Conservation (phyloP, 2,113 vertebrate species). For the Sceloporus tristichus region DNA sequence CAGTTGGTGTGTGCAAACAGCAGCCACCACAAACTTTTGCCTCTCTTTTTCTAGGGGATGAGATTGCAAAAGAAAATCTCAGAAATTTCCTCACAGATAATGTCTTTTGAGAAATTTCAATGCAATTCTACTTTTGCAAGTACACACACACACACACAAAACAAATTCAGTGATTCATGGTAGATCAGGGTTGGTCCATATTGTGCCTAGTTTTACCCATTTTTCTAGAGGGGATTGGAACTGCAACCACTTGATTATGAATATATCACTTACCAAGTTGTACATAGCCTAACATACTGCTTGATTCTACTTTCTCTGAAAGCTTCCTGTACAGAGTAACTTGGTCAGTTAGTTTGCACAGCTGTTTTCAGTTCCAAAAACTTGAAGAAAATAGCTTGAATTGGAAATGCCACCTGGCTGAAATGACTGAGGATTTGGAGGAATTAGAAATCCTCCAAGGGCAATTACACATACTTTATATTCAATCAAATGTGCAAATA, state of each 20-base stretch:
- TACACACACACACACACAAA: too few species aligned
- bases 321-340: slow-evolving; percentile 19
- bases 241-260: neutral
- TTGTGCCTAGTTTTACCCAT: neutral
- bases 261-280: neutral
- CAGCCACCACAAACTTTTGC: neutral
- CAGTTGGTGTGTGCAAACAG: neutral
- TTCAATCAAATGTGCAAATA: neutral
- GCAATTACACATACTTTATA: neutral
- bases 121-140: neutral
- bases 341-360: neutral
- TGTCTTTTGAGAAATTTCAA: neutral
- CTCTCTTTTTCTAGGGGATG: neutral
- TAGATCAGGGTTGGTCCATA: neutral
- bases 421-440: neutral
- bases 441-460: neutral
- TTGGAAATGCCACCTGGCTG: neutral
- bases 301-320: neutral
- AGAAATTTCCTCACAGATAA: neutral
- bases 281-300: neutral
- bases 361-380: neutral
- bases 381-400: neutral
- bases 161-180: too few species aligned
- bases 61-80: neutral
- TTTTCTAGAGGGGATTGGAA: neutral